A percentile compares a stretch with the other conserved stretches of the same genome.
phyloP scores from a whole-genome alignment of 2,888 invertebrate species.

The Julus scanicus region DNA sequence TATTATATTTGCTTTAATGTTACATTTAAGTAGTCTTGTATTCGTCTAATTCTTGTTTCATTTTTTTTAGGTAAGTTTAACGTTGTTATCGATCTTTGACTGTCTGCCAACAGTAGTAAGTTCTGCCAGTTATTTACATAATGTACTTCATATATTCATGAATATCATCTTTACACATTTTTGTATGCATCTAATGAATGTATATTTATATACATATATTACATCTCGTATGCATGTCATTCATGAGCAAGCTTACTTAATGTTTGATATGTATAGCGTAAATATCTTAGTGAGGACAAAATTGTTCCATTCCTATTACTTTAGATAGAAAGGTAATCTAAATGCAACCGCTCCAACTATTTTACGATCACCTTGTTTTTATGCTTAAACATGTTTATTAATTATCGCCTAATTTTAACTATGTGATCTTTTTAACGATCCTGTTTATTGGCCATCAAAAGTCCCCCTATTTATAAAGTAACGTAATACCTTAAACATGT shows the following conservation, averaged over 20 bases:
- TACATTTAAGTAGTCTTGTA: too few species aligned
- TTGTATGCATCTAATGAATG: too few species aligned
- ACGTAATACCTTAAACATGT: background rate
- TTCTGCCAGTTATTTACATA: background rate
- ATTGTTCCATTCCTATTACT: background rate
- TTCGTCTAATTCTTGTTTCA: background rate
- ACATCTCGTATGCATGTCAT: too few species aligned
- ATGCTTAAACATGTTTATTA: conserved; percentile 21
- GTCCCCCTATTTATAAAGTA: background rate
- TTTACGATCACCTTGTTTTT: background rate
- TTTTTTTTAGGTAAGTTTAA: conserved; percentile 36
- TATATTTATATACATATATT: too few species aligned
- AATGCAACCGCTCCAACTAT: too few species aligned
- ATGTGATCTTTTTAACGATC: conserved; percentile 2
- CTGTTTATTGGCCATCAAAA: conserved; percentile 28
- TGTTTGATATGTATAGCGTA: background rate
- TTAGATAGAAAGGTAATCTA: background rate
- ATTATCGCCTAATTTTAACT: background rate
- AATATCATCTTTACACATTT: too few species aligned
- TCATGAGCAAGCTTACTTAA: too few species aligned
- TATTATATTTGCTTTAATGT: too few species aligned
- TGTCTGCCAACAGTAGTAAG: background rate
- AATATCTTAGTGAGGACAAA: background rate
- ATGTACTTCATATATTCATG: background rate
- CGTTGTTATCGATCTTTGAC: background rate